phyloP scores from a whole-genome alignment of 2,797 vertebrate species.

The Aldrovandia affinis region DNA sequence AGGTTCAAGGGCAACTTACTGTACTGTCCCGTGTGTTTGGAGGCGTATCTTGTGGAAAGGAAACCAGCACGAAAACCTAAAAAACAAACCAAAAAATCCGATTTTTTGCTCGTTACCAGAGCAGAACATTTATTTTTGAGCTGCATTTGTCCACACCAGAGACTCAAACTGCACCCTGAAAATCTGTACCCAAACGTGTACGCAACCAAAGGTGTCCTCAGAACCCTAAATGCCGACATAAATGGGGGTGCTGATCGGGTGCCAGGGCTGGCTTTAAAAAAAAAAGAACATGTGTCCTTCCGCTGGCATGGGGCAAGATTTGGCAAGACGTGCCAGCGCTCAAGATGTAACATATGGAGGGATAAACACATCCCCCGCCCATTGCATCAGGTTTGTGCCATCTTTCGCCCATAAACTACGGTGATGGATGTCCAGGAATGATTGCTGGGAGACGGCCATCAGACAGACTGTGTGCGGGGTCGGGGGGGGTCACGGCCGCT shows the following conservation, averaged over 20 bases:
- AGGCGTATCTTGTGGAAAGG: slow-evolving; percentile 46
- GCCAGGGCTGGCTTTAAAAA: slow-evolving; percentile 73
- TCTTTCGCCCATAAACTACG: slow-evolving; percentile 80
- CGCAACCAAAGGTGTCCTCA: slow-evolving; percentile 44
- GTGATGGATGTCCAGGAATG: slow-evolving; percentile 78
- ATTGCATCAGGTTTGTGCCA: slow-evolving; percentile 92
- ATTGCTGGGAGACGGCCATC: slow-evolving; percentile 78
- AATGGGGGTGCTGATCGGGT: slow-evolving; percentile 48
- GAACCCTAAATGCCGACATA: slow-evolving; percentile 61
- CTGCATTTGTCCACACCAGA: not conserved
- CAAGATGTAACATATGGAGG: slow-evolving; percentile 94
- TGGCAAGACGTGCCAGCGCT: slow-evolving; percentile 89
- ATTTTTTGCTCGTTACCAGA: not conserved
- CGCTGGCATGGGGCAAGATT: slow-evolving; percentile 76
- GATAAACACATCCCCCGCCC: slow-evolving; percentile 86
- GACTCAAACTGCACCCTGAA: not conserved
- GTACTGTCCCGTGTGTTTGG: slow-evolving; percentile 57
- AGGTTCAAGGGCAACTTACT: slow-evolving; percentile 54
- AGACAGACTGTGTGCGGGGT: slow-evolving; percentile 73
- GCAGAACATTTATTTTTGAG: not conserved
- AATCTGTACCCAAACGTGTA: slow-evolving; percentile 22
- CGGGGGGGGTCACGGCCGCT: slow-evolving; percentile 46
- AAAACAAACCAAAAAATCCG: not conserved
- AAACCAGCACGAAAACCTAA: slow-evolving; percentile 8
- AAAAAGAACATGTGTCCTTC: slow-evolving; percentile 79